Base-by-base conservation (phyloP, 2,113 vertebrate species). In the Bombycilla garrulus region DNA sequence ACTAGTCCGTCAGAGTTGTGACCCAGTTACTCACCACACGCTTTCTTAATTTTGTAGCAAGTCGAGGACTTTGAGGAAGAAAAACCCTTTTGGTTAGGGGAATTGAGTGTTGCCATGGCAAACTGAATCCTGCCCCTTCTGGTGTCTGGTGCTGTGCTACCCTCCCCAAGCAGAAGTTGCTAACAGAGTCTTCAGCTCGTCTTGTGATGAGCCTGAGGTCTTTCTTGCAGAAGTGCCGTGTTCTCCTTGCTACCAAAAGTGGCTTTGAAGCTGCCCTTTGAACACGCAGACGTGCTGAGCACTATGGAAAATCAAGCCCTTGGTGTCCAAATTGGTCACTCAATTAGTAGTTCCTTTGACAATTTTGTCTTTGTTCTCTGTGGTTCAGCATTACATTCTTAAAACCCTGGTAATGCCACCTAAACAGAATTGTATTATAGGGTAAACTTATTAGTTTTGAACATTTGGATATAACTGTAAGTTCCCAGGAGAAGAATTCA, bases 401-500 rank as follows among this genome's bases (percentile, higher is more conserved):
- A 91, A 91, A 93, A 91, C 86, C 65, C 83, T 91, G 94, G 89
- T 96, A 97, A 96, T 92, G 77, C 94, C 92, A 96, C 96, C 95
- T 97, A 97, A 97, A 95, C 91, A 87, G 92, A 78, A 71, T 84
- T 79, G 92, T 95, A 89, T 97, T 96, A 93, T 92, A 93, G 95
- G 91, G 93, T 92, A 92, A 95, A 93, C 89, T 95, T 95, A 92
- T 95, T 96, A 96, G 94, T 95, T 95, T 96, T 93, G 91, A 97
- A 96, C 94, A 95, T 97, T 97, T 97, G 96, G 95, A 86, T 95
- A 81, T 54, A 96, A 94, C 96, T 96, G 67, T 88, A 93, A 97
- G 96, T 97, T 97, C 96, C 96, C 96, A 97, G 92, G 96, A 96
- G 94, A 97, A 96, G 95, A 97, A 97, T 97, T 96, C 95, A 96